These are phyloP conservation scores for Lepidochitona cinerea DNA, from an alignment of 2,888 invertebrate species.

Conservation along the genomic window DNA sequence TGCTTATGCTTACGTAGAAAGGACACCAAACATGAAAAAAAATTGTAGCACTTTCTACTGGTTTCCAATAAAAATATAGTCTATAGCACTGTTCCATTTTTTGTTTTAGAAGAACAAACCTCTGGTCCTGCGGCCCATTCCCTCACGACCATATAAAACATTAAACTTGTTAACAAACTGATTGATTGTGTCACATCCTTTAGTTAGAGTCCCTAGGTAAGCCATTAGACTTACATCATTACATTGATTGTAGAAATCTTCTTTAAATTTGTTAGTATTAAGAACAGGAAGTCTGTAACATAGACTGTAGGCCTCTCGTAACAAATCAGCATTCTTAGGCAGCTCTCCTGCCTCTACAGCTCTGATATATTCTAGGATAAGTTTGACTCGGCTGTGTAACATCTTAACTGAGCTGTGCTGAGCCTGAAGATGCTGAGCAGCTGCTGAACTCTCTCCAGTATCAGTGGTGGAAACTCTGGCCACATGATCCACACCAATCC, in stretches of 20 bases:
- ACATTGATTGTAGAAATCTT: slow-evolving; percentile 89
- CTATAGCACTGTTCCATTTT: too few species aligned
- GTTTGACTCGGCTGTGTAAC: slow-evolving; percentile 92
- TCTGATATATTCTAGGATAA: slow-evolving; percentile 91
- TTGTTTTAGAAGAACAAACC: slow-evolving; percentile 63
- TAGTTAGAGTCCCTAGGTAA: slow-evolving; percentile 93
- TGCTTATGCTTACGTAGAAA: too few species aligned
- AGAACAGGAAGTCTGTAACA: slow-evolving; percentile 93
- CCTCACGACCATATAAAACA: slow-evolving; percentile 92
- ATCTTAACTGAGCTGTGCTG: slow-evolving; percentile 98
- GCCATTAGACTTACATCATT: slow-evolving; percentile 95
- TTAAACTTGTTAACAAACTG: slow-evolving; percentile 97
- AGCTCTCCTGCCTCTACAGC: slow-evolving; percentile 81
- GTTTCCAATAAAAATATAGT: too few species aligned
- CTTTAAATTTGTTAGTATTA: slow-evolving; percentile 85
- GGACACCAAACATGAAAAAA: too few species aligned
- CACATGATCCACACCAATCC: slow-evolving; percentile 99
- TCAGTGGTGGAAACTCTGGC: slow-evolving; percentile 94
- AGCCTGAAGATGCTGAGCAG: slow-evolving; percentile 92
- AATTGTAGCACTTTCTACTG: too few species aligned
- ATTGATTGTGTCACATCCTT: slow-evolving; percentile 97
- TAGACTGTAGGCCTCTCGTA: slow-evolving; percentile 92
- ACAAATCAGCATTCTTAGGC: slow-evolving; percentile 84
- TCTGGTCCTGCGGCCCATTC: slow-evolving; percentile 71
- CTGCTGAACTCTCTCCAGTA: slow-evolving; percentile 87